Evolutionary conservation across 1,140 invertebrate species (phyloP), one percentile per base, ranked within the genome.

Genomic region (Nixonia krombeini): DNA sequence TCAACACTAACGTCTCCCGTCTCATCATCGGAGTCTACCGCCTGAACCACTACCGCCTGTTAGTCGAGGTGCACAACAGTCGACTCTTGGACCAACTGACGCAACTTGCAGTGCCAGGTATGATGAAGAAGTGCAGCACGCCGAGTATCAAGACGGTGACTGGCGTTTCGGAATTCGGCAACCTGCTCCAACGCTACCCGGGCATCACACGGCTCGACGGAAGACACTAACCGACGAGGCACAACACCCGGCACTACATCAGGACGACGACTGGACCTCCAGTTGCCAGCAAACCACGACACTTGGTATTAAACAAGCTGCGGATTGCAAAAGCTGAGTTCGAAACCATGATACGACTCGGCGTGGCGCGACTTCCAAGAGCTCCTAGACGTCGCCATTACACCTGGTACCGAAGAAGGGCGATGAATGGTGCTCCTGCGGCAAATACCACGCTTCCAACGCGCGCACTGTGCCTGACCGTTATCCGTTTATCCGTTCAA

Each of bases 221-320:
- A 1, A 9, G 15, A 12, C 28, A 46, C 12, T 52, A 53, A 25
- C 38, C 21, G 9, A 46, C 45, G 9, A 37, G 26, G 15, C 71
- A n/a, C n/a, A n/a, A n/a, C n/a, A n/a, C n/a, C n/a, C n/a, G n/a
- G n/a, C n/a, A n/a, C n/a, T n/a, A n/a, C 41, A 76, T 70, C 1
- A 49, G 61, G 18, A 79, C 70, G 0, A 70, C 62, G 0, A 80
- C 80, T n/a, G 83, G 80, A 3, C 73, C 72, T 15, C 83, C 85
- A 15, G 76, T 84, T 0, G 64, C 62, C 37, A 52, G 64, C n/a
- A 76, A 69, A 51, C 68, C 82, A 23, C 64, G 84, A 37, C 72
- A 82, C 3, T 51, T 86, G 1, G 57, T 75, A 35, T 76, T 77
- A 9, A 74, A 77, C 5, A 76, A 76, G 23, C 29, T 80, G 7